Conservation (phyloP, 2,888 invertebrate genomes). For the Pyrochroa serraticornis region DNA sequence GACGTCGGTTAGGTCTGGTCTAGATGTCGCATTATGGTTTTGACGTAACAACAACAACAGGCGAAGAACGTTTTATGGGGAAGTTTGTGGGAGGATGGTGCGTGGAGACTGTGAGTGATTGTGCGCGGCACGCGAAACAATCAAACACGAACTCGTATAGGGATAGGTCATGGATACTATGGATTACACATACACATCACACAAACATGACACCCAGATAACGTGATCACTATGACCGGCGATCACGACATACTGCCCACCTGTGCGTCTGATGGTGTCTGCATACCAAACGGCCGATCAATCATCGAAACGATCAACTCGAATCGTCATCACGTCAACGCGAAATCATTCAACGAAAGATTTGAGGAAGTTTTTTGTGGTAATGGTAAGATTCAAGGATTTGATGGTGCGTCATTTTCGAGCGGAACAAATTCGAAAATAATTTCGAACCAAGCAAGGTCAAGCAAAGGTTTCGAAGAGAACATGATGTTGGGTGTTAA, state of each 20-base stretch:
- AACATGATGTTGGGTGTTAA: too few species aligned
- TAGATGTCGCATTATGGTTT: background rate
- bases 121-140: conserved; percentile 38
- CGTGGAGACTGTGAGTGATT: conserved; percentile 32
- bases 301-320: conserved; percentile 1
- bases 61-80: conserved; percentile 14
- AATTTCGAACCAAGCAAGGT: too few species aligned
- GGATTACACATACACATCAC: conserved; percentile 34
- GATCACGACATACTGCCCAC: conserved; percentile 34
- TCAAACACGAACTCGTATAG: conserved; percentile 34
- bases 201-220: conserved; percentile 36
- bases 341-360: too few species aligned
- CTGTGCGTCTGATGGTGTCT: conserved; percentile 2
- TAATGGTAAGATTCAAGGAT: too few species aligned
- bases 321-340: too few species aligned
- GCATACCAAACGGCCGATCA: conserved; percentile 3
- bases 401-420: too few species aligned
- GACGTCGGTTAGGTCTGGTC: background rate
- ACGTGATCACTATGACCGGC: conserved; percentile 36
- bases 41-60: background rate
- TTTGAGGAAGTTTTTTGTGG: too few species aligned
- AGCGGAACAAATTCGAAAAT: too few species aligned
- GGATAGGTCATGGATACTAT: conserved; percentile 38
- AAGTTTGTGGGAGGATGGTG: conserved; percentile 29
- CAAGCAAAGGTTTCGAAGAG: too few species aligned